Base-by-base conservation (phyloP, 35 echinoderm and acorn worm genomes). In the Ophiothrix spiculata region DNA sequence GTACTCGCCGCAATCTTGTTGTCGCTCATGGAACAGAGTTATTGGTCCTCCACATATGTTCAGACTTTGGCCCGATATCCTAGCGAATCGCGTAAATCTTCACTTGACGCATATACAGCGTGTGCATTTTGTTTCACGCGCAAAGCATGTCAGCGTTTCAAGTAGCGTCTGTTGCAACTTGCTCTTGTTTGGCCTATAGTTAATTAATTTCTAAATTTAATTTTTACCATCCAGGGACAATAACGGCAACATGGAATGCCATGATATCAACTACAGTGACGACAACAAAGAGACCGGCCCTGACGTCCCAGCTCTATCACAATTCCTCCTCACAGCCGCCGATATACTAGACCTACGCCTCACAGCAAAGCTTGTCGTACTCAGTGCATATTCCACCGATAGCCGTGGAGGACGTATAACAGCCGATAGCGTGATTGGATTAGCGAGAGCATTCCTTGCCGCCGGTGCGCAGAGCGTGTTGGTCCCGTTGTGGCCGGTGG, bases 381-480 rank as follows among this genome's bases (percentile, higher is more conserved):
- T 99, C 60, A 94, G 92, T 64, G 88, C 92, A 36, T 93, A 99
- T 32, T 83, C 87, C 80, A 88, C 69, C 36, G 92, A 99, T 39
- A 87, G 85, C 25, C 91, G 95, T 29, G 79, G 86, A 17, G 92
- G 96, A 54, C 80, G 86, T 73, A 93, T 93, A 88, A 95, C 90
- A 11, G 74, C 96, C 0, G 96, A 99, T 46, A 89, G 92, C 1
- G 86, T 99, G 21, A 83, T 99, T 0, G 92, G 92, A 16, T 83
- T 99, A 12, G 91, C 92, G 37, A 88, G 92, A 39, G 91, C 96
- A 1, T 99, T 99, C 83, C 85, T 99, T 1, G 92, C 96, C 0
- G 96, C 96, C 0, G 96, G 96, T 23, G 96, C 96, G 0, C 96
- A 99, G 83, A 94, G 96, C 39, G 92, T 99, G 25, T 31, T 99